Conservation (phyloP, 2,797 vertebrate species). For the Protonibea diacanthus region DNA sequence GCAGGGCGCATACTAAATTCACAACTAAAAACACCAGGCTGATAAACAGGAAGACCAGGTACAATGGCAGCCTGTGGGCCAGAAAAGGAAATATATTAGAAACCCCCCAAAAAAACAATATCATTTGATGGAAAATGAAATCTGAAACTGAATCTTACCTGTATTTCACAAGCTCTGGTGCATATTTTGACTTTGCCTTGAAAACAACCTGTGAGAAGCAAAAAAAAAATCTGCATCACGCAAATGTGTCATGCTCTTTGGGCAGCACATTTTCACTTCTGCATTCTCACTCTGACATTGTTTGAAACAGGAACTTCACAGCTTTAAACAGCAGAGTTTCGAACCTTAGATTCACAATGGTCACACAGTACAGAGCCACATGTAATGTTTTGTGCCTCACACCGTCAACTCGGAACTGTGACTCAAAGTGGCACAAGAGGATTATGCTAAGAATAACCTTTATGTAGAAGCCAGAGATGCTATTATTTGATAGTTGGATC, state of each 20-base stretch:
- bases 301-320: conserved; percentile 61
- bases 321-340: neutral
- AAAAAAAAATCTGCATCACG: conserved; percentile 5
- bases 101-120: neutral
- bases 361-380: neutral
- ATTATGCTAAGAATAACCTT: conserved; percentile 66
- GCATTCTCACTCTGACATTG: neutral
- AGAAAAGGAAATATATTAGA: neutral
- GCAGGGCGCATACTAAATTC: conserved; percentile 93
- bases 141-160: conserved; percentile 82
- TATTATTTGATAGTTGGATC: conserved; percentile 53
- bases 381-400: neutral
- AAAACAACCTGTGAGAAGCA: conserved; percentile 91
- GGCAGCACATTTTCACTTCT: conserved; percentile 72
- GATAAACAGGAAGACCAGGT: conserved; percentile 91
- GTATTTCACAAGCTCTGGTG: conserved; percentile 94
- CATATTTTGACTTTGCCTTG: conserved; percentile 97
- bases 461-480: conserved; percentile 23
- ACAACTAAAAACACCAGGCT: conserved; percentile 94
- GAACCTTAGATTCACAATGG: neutral
- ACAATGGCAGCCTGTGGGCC: conserved; percentile 83
- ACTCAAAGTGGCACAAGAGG: conserved; percentile 48
- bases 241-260: conserved; percentile 30
- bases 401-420: conserved; percentile 1
- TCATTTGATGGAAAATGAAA: no score